Evolutionary conservation across 2,113 vertebrate genomes (phyloP).

Genomic region (Oriolus oriolus): DNA sequence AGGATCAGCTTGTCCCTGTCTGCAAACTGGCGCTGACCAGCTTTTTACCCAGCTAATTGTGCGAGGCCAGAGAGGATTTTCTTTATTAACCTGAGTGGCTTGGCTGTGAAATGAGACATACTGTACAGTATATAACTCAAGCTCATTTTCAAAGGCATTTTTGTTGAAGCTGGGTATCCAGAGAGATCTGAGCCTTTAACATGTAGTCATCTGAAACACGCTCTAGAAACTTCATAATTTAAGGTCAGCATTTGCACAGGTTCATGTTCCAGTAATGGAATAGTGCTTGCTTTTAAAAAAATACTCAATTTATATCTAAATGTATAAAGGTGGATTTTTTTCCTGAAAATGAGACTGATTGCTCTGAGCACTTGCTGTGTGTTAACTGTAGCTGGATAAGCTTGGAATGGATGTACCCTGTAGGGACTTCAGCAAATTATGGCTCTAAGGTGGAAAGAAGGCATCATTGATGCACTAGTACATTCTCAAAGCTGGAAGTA

Average conservation of each 20-base stretch:
- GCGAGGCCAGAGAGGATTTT: conserved; percentile 45
- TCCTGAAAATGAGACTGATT: not conserved
- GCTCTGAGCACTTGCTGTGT: not conserved
- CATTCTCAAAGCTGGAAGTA: not conserved
- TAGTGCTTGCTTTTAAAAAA: conserved; percentile 7
- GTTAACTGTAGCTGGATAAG: not conserved
- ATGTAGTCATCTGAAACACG: not conserved
- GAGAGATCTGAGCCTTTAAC: conserved; percentile 20
- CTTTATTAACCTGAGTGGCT: conserved; percentile 58
- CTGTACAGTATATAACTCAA: conserved; percentile 38
- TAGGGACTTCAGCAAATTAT: not conserved
- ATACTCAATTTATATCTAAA: not conserved
- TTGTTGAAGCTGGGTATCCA: conserved; percentile 29
- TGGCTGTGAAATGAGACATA: conserved; percentile 62
- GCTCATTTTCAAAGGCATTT: conserved; percentile 48
- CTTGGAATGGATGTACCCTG: not conserved
- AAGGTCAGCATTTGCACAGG: not conserved
- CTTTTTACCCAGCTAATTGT: conserved; percentile 28
- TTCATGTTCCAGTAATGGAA: conserved; percentile 6
- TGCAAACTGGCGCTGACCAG: not conserved
- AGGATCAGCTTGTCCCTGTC: not conserved
- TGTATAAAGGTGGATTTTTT: not conserved
- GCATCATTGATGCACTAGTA: not conserved
- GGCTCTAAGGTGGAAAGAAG: not conserved
- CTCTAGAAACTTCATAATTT: conserved; percentile 12